phyloP scores from a whole-genome alignment of 2,888 invertebrate species.

The Callyntrura guangdongensis region DNA sequence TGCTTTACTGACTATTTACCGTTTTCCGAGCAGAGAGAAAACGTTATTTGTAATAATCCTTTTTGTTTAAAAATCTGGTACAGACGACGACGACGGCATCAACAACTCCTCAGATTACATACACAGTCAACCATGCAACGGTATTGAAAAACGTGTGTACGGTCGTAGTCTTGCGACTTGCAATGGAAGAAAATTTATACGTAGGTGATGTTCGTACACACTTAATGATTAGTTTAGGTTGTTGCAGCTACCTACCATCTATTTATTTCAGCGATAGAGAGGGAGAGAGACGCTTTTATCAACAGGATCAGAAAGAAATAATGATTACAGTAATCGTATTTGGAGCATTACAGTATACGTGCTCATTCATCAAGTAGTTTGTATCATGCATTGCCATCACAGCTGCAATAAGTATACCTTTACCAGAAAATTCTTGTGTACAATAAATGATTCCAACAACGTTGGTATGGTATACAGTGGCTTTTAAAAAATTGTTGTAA shows the following conservation, averaged over 20 bases:
- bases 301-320: neutral
- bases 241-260: neutral
- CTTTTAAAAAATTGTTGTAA: no score
- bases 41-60: conserved; percentile 76
- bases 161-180: no score
- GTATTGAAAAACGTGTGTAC: no score
- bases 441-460: neutral
- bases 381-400: neutral
- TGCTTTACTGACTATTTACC: conserved; percentile 75
- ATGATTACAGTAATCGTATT: neutral
- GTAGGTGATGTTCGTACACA: no score
- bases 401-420: neutral
- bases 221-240: conserved; percentile 5
- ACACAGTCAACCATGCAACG: neutral
- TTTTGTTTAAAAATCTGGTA: conserved; percentile 63
- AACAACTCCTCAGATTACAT: no score
- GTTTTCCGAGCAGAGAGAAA: conserved; percentile 74
- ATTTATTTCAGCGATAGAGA: neutral
- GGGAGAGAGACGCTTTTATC: conserved; percentile 1
- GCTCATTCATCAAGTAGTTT: neutral
- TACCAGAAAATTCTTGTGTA: no score
- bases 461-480: no score
- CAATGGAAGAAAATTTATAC: neutral
- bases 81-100: neutral
- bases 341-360: neutral